Evolutionary conservation across 2,113 vertebrate genomes (phyloP), one percentile per base, ranked within the genome.

Genomic region (Anolis carolinensis): DNA sequence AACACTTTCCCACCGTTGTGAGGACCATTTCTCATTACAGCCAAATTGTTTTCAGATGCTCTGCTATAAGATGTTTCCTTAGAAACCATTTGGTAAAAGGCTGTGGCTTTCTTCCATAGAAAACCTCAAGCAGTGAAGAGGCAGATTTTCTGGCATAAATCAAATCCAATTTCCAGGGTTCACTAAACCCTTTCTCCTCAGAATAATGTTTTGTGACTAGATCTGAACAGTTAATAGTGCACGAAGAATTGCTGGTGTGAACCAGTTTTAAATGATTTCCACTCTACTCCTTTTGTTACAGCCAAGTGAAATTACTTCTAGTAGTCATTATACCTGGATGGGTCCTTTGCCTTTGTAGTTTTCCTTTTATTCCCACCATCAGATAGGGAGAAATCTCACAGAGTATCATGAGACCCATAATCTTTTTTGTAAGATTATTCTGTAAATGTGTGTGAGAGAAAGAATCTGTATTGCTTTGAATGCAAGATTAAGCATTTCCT

Each of bases 31-130:
- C 97, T 97, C 97, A 97, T 98, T 98, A 98, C 96, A 96, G 96
- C 96, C 96, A 95, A 96, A 97, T 97, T 96, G 96, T 97, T 98
- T 97, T 98, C 97, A 97, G 97, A 97, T 95, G 96, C 96, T 95
- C 92, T 90, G 86, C 94, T 97, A 95, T 96, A 96, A 90, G 95
- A 95, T 90, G 96, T 98, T 96, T 94, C 97, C 97, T 94, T 98
- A 97, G 98, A 96, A 97, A 99, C 97, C 92, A 87, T 86, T 95
- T 91, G 95, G 94, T 96, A 95, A 96, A 96, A 97, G 96, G 92
- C 96, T 94, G 95, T 92, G 92, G 96, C 95, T 96, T 97, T 97
- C 95, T 95, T 96, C 95, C 96, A 96, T 95, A 95, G 96, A 97
- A 86, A 97, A 96, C 95, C 94, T 95, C 95, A 96, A 97, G 96